Base-by-base conservation (phyloP, 2,888 invertebrate genomes). In the Pterostichus niger region DNA sequence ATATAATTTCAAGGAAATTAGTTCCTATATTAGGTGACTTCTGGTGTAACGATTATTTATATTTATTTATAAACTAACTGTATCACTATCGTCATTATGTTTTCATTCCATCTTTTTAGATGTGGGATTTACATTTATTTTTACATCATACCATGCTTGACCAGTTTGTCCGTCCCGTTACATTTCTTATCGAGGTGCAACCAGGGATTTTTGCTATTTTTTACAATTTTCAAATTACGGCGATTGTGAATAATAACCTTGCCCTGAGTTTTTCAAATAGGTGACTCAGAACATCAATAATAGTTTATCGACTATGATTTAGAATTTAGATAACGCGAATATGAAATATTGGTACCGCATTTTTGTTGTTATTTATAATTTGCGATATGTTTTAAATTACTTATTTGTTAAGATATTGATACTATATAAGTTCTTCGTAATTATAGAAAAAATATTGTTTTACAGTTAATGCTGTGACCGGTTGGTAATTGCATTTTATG, bases 211-310 rank as follows among this genome's bases (percentile, higher is more conserved):
- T 13, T 13, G 5, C 44, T 2, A 71, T 44, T 44, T 40, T 71
- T 44, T 44, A 17, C 44, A 71, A 44, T 46, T 71, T 71, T 59
- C 9, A 59, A 10, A 59, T 52, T 31, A n/a, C 24, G 31, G 33
- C 6, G 9, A 2, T 49, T 35, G 17, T 31, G 31, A 59, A 35
- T 49, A 49, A 49, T 33, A 61, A 61, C 61, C 31, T 24, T 31
- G 33, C 35, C 59, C 5, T 24, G 11, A 64, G 33, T 11, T 64
- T 64, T 64, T 35, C 2, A 24, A 24, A 33, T 13, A 7, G n/a
- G n/a, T 64, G 64, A 64, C n/a, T 64, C 64, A 64, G 64, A 64
- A 64, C 64, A 64, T 64, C 64, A 13, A 59, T 59, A 59, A 59
- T 31, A 10, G 6, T 59, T 59, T 59, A 59, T 59, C 59, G 24